phyloP scores from a whole-genome alignment of 2,797 vertebrate genomes.

The Manis crassicaudata region DNA sequence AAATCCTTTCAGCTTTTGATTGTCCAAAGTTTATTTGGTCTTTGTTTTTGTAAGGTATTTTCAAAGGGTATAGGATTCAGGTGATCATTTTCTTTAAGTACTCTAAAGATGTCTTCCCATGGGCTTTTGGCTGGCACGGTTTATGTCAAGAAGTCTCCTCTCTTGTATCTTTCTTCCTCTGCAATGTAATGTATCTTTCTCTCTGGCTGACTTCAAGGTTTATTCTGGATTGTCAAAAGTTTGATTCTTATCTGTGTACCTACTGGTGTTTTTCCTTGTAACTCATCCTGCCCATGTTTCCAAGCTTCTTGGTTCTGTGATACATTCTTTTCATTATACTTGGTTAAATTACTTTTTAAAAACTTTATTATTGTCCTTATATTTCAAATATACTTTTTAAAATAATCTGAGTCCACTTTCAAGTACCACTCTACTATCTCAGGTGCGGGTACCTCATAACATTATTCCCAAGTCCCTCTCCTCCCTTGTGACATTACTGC shows the following conservation, averaged over 20 bases:
- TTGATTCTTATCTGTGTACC: background rate
- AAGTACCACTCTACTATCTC: background rate
- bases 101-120: background rate
- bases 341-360: background rate
- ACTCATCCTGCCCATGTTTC: background rate
- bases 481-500: accelerated
- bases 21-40: background rate
- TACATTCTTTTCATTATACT: background rate
- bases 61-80: background rate
- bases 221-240: background rate
- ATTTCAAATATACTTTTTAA: background rate
- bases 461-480: background rate
- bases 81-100: background rate
- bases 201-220: background rate
- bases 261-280: background rate
- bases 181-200: background rate
- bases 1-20: background rate
- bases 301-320: background rate
- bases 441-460: background rate
- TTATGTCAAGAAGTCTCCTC: background rate
- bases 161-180: background rate
- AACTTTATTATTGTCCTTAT: background rate
- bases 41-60: background rate
- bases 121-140: background rate
- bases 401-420: background rate